A percentile compares a stretch with the other conserved stretches of the same genome.
Conservation (phyloP, 2,797 vertebrate genomes). For the Bryconaethiops microstoma region DNA sequence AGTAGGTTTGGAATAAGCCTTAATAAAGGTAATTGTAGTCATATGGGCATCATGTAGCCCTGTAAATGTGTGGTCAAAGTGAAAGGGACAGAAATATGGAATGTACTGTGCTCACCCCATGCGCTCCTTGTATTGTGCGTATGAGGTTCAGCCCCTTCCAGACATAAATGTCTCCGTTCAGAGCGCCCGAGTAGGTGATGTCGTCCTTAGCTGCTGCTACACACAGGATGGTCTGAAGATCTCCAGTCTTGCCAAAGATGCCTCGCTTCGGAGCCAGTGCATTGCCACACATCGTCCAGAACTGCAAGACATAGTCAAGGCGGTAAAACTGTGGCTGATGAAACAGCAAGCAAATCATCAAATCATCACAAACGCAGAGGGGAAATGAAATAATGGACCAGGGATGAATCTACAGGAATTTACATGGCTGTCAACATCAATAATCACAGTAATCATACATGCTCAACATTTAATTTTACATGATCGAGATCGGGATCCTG, state of each 20-base stretch:
- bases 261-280: constrained; percentile 92
- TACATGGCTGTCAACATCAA: too few species aligned
- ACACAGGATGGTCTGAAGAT: constrained; percentile 96
- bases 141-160: constrained; percentile 90
- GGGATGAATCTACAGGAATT: too few species aligned
- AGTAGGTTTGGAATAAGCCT: too few species aligned
- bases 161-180: constrained; percentile 95
- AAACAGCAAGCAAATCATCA: too few species aligned
- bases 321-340: too few species aligned
- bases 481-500: too few species aligned
- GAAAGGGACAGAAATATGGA: constrained; percentile 32
- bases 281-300: constrained; percentile 94
- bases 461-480: too few species aligned
- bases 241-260: constrained; percentile 93
- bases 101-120: constrained; percentile 78
- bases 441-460: too few species aligned
- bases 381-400: too few species aligned
- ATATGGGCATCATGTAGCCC: too few species aligned
- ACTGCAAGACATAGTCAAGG: constrained; percentile 70
- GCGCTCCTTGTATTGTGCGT: constrained; percentile 90
- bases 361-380: too few species aligned
- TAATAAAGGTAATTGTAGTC: too few species aligned
- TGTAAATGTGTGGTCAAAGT: not conserved
- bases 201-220: constrained; percentile 91
- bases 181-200: constrained; percentile 91